These are phyloP conservation scores for Ceratothoa steindachneri DNA, from an alignment of 2,888 invertebrate species.

Conservation along the genomic window DNA sequence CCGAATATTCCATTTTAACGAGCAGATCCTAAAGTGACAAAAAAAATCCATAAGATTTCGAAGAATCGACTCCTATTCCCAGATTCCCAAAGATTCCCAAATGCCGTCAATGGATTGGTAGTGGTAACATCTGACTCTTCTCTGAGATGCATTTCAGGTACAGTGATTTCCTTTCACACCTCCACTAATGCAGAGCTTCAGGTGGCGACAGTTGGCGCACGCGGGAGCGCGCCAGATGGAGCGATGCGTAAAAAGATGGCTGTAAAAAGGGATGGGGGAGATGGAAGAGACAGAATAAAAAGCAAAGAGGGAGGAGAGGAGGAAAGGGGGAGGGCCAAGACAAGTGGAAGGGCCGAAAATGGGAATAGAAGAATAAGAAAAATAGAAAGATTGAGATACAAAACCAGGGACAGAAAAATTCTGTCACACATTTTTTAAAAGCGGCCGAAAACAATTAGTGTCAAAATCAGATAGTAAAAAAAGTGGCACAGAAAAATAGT, in stretches of 20 bases:
- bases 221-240: not conserved
- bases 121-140: slow-evolving; percentile 5
- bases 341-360: not conserved
- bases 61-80: not conserved
- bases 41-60: not conserved
- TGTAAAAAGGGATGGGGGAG: not conserved
- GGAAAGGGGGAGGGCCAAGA: not conserved
- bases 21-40: not conserved
- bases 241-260: not conserved
- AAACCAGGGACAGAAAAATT: no score
- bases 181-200: not conserved
- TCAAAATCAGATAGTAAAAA: no score
- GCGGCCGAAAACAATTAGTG: no score
- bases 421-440: no score
- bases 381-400: no score
- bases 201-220: not conserved
- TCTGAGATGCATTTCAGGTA: not conserved
- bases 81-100: not conserved
- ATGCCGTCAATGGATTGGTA: not conserved
- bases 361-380: not conserved
- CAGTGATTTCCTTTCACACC: not conserved
- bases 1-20: not conserved
- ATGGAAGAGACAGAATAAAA: not conserved
- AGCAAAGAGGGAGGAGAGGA: not conserved
- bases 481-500: no score